phyloP scores from a whole-genome alignment of 2,797 vertebrate species.

The Sorex maritimensis region DNA sequence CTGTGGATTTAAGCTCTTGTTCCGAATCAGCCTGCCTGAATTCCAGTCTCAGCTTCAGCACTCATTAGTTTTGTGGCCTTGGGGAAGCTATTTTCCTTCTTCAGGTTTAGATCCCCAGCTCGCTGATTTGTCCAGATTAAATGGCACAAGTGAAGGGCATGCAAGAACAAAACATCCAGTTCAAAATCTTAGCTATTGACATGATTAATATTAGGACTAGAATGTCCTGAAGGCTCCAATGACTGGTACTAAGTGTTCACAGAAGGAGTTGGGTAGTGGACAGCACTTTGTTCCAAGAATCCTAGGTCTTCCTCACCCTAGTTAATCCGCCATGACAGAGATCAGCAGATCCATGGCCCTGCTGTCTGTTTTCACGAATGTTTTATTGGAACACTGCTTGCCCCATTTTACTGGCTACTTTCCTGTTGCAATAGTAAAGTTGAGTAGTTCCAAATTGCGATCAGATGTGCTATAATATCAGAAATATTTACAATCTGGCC shows the following conservation, averaged over 20 bases:
- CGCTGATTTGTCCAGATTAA: background rate
- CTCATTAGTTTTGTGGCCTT: background rate
- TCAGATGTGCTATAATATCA: background rate
- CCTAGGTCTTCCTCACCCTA: background rate
- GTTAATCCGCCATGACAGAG: background rate
- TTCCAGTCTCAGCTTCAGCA: background rate
- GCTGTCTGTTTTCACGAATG: background rate
- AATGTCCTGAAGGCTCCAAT: background rate
- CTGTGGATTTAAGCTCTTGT: background rate
- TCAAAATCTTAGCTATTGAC: background rate
- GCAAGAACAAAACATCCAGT: background rate
- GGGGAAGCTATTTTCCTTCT: background rate
- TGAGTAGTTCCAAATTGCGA: background rate
- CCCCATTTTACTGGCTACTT: background rate
- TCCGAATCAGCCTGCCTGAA: background rate
- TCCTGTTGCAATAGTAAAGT: background rate
- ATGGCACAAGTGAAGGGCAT: background rate
- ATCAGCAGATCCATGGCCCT: background rate
- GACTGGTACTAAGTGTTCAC: background rate
- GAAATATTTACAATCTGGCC: background rate
- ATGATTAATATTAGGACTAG: background rate
- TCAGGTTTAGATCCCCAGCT: background rate
- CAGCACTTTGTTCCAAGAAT: background rate
- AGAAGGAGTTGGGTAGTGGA: too few species aligned
- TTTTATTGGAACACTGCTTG: background rate